phyloP scores from a whole-genome alignment of 2,113 vertebrate genomes.

The Machaerirhynchus nigripectus region DNA sequence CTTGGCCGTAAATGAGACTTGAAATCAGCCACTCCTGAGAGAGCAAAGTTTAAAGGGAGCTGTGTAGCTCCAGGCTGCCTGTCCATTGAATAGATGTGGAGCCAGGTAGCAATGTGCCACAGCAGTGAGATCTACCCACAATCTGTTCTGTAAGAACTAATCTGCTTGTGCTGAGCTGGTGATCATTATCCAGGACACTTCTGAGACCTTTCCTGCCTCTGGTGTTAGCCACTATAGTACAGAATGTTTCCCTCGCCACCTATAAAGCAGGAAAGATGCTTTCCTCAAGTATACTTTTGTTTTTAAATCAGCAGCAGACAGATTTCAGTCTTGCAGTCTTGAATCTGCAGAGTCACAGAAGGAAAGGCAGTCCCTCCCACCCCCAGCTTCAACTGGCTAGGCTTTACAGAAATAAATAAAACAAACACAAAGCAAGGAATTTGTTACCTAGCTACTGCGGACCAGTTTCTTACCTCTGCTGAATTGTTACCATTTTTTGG shows the following conservation, averaged over 20 bases:
- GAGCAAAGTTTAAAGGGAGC: neutral
- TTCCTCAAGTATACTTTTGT: neutral
- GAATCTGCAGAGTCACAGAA: neutral
- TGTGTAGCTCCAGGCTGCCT: neutral
- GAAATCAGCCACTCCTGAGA: neutral
- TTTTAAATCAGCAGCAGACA: neutral
- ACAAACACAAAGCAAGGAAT: neutral
- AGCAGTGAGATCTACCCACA: neutral
- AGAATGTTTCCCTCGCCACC: fast-evolving
- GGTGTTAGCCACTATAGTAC: neutral
- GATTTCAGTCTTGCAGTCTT: neutral
- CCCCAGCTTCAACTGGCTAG: neutral
- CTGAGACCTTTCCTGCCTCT: neutral
- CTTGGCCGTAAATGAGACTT: neutral
- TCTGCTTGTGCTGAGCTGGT: neutral
- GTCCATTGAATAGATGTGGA: neutral
- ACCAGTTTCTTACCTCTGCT: neutral
- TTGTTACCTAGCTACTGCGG: neutral
- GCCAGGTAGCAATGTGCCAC: neutral
- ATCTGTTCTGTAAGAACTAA: neutral
- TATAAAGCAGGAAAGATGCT: too few species aligned
- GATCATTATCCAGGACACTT: neutral
- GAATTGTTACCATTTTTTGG: neutral
- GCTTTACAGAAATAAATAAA: neutral
- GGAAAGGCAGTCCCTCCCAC: neutral